Evolutionary conservation across 92 coral and sea anemone genomes (phyloP).

Genomic region (Siderastrea radians): DNA sequence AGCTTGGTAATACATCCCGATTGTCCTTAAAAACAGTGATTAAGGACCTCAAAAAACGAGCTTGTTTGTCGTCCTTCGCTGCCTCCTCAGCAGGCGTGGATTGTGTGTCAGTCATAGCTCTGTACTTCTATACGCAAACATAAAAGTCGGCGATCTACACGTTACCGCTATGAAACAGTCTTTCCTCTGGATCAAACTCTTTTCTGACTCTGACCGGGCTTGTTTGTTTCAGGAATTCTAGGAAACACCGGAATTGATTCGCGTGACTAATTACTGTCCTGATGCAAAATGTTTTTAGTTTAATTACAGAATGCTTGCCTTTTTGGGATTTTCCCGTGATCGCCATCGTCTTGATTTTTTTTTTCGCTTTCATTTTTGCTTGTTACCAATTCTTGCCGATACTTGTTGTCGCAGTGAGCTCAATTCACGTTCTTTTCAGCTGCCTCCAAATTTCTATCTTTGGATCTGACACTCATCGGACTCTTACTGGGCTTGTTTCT

Average conservation of each 20-base stretch:
- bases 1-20: not conserved
- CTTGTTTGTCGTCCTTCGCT: not conserved
- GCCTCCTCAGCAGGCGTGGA: not conserved
- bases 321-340: too few species aligned
- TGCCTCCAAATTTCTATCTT: too few species aligned
- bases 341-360: not conserved
- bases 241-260: conserved; percentile 3
- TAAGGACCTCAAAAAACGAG: not conserved
- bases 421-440: too few species aligned
- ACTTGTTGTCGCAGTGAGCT: too few species aligned
- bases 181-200: not conserved
- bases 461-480: too few species aligned
- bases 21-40: not conserved
- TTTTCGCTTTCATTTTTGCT: too few species aligned
- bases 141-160: not conserved
- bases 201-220: too few species aligned
- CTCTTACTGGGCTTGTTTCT: not conserved
- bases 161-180: not conserved
- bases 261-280: not conserved
- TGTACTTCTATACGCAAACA: not conserved
- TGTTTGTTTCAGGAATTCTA: not conserved
- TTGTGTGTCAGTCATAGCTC: conserved; percentile 6
- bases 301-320: not conserved
- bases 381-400: too few species aligned
- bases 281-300: not conserved